Conservation (phyloP, 2,113 vertebrate genomes). For the Mobula hypostoma region DNA sequence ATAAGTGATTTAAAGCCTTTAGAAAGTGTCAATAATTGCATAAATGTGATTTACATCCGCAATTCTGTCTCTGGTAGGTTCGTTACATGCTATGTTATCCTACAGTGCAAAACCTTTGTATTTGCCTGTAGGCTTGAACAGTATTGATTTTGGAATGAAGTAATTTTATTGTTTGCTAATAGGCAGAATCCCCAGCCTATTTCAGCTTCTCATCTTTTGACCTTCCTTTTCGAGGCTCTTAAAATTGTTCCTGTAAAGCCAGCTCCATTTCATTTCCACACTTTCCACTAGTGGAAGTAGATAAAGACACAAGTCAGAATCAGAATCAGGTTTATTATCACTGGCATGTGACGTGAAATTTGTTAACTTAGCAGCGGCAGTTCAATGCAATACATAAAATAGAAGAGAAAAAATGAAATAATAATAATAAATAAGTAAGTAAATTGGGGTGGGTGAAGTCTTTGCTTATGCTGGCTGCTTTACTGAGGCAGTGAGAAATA, state of each 20-base stretch:
- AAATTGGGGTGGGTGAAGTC: too few relatives aligned
- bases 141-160: slow-evolving; percentile 27
- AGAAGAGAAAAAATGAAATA: too few relatives aligned
- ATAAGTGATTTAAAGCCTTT: slow-evolving; percentile 25
- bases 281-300: background rate
- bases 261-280: background rate
- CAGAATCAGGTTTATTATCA: too few relatives aligned
- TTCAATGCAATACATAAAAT: too few relatives aligned
- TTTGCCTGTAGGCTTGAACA: background rate
- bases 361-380: too few relatives aligned
- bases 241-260: too few relatives aligned
- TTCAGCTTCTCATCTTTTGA: background rate
- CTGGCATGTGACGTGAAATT: too few relatives aligned
- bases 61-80: background rate
- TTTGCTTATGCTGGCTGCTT: too few relatives aligned
- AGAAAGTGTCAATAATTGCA: background rate
- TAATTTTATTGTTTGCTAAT: background rate
- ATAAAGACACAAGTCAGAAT: background rate
- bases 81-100: background rate
- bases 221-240: background rate
- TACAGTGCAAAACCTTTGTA: slow-evolving; percentile 4
- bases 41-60: background rate
- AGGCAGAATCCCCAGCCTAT: background rate
- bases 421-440: too few relatives aligned
- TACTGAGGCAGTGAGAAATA: too few relatives aligned